Percentiles rank a stretch among this genome's conserved stretches.
Evolutionary conservation across 2,797 vertebrate species (phyloP).

Genomic region (Pipistrellus nathusii): DNA sequence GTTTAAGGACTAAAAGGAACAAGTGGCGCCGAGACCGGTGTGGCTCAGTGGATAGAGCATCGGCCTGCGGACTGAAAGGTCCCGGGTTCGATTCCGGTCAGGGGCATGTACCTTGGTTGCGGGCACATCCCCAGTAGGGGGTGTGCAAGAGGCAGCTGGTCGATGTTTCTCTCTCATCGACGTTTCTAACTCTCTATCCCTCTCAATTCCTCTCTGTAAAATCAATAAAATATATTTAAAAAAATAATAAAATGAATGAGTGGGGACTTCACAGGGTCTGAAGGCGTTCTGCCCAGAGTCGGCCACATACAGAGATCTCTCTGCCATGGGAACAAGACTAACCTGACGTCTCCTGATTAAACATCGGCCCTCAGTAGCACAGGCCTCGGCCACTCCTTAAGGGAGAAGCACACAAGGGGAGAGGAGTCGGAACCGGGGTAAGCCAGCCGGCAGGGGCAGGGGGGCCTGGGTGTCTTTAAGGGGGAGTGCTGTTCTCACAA

Average conservation of each 20-base stretch:
- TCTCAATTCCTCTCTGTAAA: no score
- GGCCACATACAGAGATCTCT: not conserved
- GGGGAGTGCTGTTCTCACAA: not conserved
- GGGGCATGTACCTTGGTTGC: no score
- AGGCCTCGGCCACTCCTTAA: not conserved
- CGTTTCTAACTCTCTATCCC: no score
- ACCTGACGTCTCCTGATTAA: not conserved
- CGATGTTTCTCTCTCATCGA: no score
- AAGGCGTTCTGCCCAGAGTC: not conserved
- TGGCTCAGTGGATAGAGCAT: no score
- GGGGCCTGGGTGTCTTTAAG: not conserved
- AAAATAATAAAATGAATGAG: not conserved
- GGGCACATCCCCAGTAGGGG: no score
- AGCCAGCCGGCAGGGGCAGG: not conserved
- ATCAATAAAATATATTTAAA: no score
- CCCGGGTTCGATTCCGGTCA: no score
- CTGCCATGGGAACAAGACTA: not conserved
- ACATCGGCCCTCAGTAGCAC: not conserved
- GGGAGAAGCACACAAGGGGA: not conserved
- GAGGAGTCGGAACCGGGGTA: not conserved
- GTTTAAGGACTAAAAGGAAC: not conserved
- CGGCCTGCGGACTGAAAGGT: no score
- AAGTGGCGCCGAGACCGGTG: not conserved
- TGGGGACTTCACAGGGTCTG: not conserved
- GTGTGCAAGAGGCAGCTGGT: no score